Conservation (phyloP, 2,888 invertebrate species). For the Embidobia sp. region DNA sequence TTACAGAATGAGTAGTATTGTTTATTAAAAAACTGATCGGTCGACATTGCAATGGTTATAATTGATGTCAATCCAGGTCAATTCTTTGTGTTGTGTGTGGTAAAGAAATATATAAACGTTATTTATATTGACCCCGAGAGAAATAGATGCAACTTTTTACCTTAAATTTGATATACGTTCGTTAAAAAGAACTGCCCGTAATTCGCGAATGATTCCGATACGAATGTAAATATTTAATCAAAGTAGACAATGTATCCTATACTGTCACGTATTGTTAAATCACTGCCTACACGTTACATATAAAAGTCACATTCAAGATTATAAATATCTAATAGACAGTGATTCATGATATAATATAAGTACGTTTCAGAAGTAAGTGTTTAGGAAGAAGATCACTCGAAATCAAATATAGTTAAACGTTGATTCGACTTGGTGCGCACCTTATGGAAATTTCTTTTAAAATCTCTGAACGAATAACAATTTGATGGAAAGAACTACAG, state of each 20-base stretch:
- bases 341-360: constrained; percentile 28
- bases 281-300: constrained; percentile 42
- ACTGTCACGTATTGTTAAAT: constrained; percentile 40
- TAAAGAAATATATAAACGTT: too few species aligned
- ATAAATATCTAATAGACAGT: constrained; percentile 38
- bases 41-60: constrained; percentile 15
- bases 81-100: constrained; percentile 33
- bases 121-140: constrained; percentile 3
- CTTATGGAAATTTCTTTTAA: constrained; percentile 53
- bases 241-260: constrained; percentile 34
- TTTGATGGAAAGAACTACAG: neutral
- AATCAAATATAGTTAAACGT: too few species aligned
- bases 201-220: constrained; percentile 26
- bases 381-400: constrained; percentile 23
- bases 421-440: too few species aligned
- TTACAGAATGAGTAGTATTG: too few species aligned
- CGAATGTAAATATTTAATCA: constrained; percentile 28
- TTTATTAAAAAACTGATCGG: too few species aligned
- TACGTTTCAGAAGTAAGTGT: constrained; percentile 21
- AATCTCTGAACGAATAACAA: constrained; percentile 41
- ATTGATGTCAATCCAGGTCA: constrained; percentile 47
- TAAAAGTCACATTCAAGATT: constrained; percentile 36
- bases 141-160: constrained; percentile 13
- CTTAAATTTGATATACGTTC: constrained; percentile 14
- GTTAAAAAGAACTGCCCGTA: constrained; percentile 27